Conservation (phyloP, 2,888 invertebrate species). For the Marasmarcha lunaedactyla region DNA sequence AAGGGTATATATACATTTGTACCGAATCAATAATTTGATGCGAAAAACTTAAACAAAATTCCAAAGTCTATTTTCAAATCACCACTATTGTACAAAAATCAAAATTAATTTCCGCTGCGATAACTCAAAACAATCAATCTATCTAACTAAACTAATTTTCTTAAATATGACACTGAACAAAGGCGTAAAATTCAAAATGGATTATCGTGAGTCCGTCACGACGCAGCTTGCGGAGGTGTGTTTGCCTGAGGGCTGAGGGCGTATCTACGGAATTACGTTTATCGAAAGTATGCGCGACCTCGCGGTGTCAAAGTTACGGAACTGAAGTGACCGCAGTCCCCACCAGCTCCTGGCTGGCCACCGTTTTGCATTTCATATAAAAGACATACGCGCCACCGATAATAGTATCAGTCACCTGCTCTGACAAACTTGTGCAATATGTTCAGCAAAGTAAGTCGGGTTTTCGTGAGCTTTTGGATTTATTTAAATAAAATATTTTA, state of each 20-base stretch:
- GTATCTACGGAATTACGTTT: conserved; percentile 21
- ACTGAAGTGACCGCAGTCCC: conserved; percentile 59
- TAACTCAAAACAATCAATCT: too few species aligned
- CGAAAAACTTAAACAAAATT: too few species aligned
- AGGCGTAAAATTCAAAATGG: not conserved
- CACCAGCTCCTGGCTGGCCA: conserved; percentile 49
- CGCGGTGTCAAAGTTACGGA: conserved; percentile 69
- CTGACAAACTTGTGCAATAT: conserved; percentile 64
- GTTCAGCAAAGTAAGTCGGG: conserved; percentile 62
- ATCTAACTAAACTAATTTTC: too few species aligned
- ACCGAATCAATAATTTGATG: too few species aligned
- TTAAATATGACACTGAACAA: not conserved
- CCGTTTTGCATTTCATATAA: conserved; percentile 67
- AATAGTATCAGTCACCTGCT: conserved; percentile 66
- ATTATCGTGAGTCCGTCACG: not conserved
- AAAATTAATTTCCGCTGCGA: too few species aligned
- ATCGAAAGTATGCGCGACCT: conserved; percentile 52
- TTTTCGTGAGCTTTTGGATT: not conserved
- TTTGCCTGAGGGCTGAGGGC: conserved; percentile 17
- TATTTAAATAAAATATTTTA: too few species aligned
- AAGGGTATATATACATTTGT: too few species aligned
- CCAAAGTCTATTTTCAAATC: too few species aligned
- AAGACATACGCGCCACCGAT: conserved; percentile 53
- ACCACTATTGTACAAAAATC: too few species aligned
- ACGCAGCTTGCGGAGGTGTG: not conserved